Conservation (phyloP, 2,888 invertebrate genomes). For the Adelognathus sp. region DNA sequence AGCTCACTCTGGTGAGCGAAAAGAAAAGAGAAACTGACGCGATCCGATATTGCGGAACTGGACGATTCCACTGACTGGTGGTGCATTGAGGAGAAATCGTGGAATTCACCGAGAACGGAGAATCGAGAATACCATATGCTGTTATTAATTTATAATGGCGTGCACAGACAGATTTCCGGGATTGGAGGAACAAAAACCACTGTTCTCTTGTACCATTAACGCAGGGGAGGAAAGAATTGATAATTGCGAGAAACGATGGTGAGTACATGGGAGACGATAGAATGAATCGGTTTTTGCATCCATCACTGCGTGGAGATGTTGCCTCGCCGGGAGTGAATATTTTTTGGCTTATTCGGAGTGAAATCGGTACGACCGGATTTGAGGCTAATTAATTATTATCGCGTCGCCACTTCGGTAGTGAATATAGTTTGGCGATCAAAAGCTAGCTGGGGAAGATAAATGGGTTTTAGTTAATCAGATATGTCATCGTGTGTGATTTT, state of each 20-base stretch:
- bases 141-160: not conserved
- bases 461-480: too few relatives aligned
- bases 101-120: not conserved
- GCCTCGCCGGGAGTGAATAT: too few relatives aligned
- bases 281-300: too few relatives aligned
- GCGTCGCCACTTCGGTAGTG: too few relatives aligned
- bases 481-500: too few relatives aligned
- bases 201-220: not conserved
- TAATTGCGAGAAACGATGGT: not conserved
- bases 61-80: constrained; percentile 10
- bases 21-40: constrained; percentile 8
- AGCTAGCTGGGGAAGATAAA: too few relatives aligned
- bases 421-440: too few relatives aligned
- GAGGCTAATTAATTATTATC: too few relatives aligned
- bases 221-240: not conserved
- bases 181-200: not conserved
- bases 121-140: not conserved
- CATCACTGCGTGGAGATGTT: too few relatives aligned
- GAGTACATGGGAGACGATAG: not conserved
- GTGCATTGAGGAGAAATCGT: not conserved
- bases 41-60: constrained; percentile 29
- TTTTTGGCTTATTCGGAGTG: too few relatives aligned
- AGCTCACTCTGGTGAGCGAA: constrained; percentile 5
- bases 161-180: not conserved
- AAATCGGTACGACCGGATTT: too few relatives aligned